phyloP scores from a whole-genome alignment of 2,888 invertebrate genomes.

The Mimachlamys varia region DNA sequence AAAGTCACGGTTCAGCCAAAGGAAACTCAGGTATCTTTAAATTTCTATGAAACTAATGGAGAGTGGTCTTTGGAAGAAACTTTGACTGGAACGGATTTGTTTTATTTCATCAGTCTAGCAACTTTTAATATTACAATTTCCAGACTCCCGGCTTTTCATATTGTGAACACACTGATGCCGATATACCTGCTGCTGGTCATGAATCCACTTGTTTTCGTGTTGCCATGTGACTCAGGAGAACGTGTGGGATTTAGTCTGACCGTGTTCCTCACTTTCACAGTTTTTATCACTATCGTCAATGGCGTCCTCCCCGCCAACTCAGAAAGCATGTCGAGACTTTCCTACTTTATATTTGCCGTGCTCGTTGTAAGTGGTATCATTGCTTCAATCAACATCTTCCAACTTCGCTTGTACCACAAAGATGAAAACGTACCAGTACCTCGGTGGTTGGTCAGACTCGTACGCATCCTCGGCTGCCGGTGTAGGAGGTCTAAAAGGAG shows the following conservation, averaged over 20 bases:
- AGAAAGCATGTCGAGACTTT: background rate
- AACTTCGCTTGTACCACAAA: background rate
- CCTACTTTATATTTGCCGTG: background rate
- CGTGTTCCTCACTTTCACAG: background rate
- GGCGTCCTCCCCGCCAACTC: background rate
- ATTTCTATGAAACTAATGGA: background rate
- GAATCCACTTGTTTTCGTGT: background rate
- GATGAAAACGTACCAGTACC: background rate
- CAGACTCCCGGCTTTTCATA: background rate
- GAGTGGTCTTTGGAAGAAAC: background rate
- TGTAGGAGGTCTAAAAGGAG: background rate
- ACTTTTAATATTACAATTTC: background rate
- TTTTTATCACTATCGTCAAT: background rate
- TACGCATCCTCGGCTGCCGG: background rate
- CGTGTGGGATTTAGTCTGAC: background rate
- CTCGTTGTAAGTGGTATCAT: background rate
- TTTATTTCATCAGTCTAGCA: background rate
- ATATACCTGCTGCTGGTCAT: background rate
- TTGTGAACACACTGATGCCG: conserved; percentile 12
- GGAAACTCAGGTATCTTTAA: background rate
- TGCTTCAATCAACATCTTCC: background rate
- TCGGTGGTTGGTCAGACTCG: background rate
- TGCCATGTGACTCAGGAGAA: conserved; percentile 3
- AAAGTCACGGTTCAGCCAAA: background rate
- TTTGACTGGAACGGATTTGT: background rate